These are phyloP conservation scores for Sinella curviseta DNA, from an alignment of 1,140 invertebrate genomes.

Conservation along the genomic window DNA sequence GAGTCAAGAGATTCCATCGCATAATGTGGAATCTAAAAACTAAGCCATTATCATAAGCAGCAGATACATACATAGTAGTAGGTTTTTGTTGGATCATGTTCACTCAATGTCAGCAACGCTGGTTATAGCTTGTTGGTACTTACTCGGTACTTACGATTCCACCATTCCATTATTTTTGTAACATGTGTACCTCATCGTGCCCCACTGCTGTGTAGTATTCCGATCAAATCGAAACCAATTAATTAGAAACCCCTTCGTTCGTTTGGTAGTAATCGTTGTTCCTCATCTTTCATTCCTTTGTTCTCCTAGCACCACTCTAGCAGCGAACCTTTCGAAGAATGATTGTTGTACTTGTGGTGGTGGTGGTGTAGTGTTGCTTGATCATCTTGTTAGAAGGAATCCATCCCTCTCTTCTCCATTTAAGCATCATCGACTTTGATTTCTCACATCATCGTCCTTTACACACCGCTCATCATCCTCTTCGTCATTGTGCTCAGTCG, in stretches of 20 bases:
- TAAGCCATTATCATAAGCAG: too few species aligned
- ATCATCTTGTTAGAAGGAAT: slow-evolving; percentile 18
- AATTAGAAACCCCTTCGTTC: slow-evolving; percentile 31
- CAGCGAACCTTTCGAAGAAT: not conserved
- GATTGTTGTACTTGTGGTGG: not conserved
- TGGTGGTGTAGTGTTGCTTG: not conserved
- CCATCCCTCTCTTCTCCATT: not conserved
- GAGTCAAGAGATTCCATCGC: not conserved
- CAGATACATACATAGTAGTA: too few species aligned
- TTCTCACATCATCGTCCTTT: not conserved
- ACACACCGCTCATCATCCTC: too few species aligned
- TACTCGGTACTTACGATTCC: not conserved
- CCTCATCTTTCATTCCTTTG: slow-evolving; percentile 11
- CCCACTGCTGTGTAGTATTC: slow-evolving; percentile 11
- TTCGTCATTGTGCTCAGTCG: not conserved
- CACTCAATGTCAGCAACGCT: not conserved
- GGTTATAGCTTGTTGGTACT: not conserved
- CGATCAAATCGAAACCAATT: slow-evolving; percentile 28
- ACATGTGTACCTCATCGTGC: not conserved
- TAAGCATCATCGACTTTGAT: not conserved
- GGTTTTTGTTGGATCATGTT: not conserved
- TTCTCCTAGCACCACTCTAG: not conserved
- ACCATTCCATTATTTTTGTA: not conserved
- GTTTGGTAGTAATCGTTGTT: slow-evolving; percentile 21
- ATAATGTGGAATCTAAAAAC: not conserved